Percentiles rank a stretch among this genome's conserved stretches.
phyloP scores from a whole-genome alignment of 2,888 invertebrate genomes.

The Brachyopa scutellaris region DNA sequence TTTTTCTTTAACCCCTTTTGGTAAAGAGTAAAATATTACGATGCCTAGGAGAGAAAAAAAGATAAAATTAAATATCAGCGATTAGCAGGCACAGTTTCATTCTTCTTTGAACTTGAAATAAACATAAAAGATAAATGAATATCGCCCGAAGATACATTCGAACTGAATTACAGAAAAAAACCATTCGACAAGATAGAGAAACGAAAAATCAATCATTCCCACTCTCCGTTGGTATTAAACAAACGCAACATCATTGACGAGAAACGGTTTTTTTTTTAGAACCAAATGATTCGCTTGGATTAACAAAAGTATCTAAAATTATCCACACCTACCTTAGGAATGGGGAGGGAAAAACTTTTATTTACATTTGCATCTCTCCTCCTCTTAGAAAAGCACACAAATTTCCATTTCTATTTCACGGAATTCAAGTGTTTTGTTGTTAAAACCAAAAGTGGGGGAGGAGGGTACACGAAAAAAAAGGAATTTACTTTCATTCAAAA shows the following conservation, averaged over 20 bases:
- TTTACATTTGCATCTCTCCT: conserved; percentile 42
- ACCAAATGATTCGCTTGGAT: conserved; percentile 48
- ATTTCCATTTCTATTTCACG: conserved; percentile 32
- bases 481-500: conserved; percentile 8
- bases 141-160: not conserved
- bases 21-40: too few relatives aligned
- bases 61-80: not conserved
- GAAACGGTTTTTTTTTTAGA: conserved; percentile 20
- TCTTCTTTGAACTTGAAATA: conserved; percentile 19
- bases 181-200: not conserved
- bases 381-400: too few relatives aligned
- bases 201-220: conserved; percentile 16
- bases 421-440: conserved; percentile 23
- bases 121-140: conserved; percentile 9
- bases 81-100: conserved; percentile 9
- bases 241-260: conserved; percentile 15
- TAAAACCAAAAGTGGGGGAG: conserved; percentile 8
- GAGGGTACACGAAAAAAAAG: not conserved
- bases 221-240: conserved; percentile 17
- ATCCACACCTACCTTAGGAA: conserved; percentile 23
- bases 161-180: not conserved
- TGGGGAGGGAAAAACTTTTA: conserved; percentile 7
- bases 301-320: conserved; percentile 55
- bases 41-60: not conserved
- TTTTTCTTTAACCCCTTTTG: not conserved